Conservation (phyloP, 2,888 invertebrate genomes). For the Metacarcinus magister region DNA sequence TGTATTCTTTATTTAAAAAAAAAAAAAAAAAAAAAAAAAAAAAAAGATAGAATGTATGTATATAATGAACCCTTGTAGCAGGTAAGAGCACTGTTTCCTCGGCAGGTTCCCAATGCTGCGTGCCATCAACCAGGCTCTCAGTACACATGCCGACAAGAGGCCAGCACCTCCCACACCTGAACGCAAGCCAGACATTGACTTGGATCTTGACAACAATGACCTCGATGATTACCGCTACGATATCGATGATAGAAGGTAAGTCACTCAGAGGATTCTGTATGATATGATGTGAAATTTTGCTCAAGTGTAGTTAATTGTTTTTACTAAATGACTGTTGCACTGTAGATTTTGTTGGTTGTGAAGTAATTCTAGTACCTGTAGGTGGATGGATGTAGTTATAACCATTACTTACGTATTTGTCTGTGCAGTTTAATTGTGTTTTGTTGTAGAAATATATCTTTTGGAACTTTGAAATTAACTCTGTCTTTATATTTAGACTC, state of each 20-base stretch:
- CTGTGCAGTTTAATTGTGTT: not conserved
- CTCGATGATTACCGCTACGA: slow-evolving; percentile 57
- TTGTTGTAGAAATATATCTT: not conserved
- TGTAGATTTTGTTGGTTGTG: not conserved
- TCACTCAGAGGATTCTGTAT: not conserved
- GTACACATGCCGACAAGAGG: slow-evolving; percentile 48
- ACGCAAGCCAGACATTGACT: slow-evolving; percentile 55
- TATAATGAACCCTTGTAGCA: not conserved
- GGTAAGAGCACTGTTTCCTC: not conserved
- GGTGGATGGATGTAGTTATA: not conserved
- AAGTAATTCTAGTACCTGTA: not conserved
- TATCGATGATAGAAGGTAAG: slow-evolving; percentile 62
- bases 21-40: no score
- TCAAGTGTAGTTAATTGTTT: not conserved
- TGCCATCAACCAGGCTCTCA: slow-evolving; percentile 71
- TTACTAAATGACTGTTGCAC: not conserved
- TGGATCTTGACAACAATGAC: slow-evolving; percentile 72
- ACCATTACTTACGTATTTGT: not conserved
- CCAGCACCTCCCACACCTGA: slow-evolving; percentile 21
- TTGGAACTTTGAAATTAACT: not conserved
- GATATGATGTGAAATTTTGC: not conserved
- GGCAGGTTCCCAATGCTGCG: slow-evolving; percentile 70
- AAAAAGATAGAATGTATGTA: not conserved
- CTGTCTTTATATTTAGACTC: not conserved
- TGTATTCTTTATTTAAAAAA: not conserved